Evolutionary conservation across 2,113 vertebrate species (phyloP).

Genomic region (Fulmarus glacialis): DNA sequence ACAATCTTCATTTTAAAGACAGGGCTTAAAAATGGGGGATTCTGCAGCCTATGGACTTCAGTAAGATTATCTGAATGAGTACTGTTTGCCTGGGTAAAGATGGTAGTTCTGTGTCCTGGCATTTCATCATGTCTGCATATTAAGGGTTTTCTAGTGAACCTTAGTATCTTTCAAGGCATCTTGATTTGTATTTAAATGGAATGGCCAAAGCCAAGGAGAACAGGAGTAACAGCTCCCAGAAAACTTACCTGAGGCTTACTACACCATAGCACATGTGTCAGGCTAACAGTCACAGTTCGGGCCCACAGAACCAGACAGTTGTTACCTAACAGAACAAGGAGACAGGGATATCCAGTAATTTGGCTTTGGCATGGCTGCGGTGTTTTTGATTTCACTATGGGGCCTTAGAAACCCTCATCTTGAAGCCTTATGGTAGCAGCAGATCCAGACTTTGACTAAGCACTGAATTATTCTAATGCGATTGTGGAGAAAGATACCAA

Average conservation of each 20-base stretch:
- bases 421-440: background rate
- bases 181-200: background rate
- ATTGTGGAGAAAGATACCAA: background rate
- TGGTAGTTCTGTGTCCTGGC: background rate
- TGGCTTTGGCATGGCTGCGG: background rate
- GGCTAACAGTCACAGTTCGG: background rate
- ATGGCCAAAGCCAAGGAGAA: background rate
- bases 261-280: rapidly evolving
- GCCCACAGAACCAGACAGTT: background rate
- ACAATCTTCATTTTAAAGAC: background rate
- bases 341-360: background rate
- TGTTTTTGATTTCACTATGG: background rate
- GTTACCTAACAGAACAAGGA: background rate
- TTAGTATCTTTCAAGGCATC: background rate
- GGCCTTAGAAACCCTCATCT: background rate
- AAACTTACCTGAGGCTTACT: background rate
- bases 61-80: background rate
- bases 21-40: background rate
- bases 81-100: background rate
- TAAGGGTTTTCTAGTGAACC: background rate
- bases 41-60: background rate
- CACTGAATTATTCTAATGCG: background rate
- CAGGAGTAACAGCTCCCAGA: background rate
- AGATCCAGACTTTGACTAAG: background rate
- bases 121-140: background rate